A percentile compares a stretch with the other conserved stretches of the same genome.
phyloP scores from a whole-genome alignment of 2,888 invertebrate species.

The Drosophila ustulata region DNA sequence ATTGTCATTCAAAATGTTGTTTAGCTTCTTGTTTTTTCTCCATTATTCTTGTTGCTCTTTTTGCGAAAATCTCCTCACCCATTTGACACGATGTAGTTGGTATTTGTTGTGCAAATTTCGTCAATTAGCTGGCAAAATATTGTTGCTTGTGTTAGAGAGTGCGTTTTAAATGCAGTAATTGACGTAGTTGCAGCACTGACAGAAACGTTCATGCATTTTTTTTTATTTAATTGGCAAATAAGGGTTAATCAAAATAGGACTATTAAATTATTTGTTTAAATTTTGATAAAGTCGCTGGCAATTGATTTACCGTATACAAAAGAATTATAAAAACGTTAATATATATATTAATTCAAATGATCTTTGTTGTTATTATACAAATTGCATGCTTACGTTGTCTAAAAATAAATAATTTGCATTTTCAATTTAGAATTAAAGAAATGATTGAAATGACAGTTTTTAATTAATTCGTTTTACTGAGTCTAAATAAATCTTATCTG shows the following conservation, averaged over 20 bases:
- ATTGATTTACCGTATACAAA: background rate
- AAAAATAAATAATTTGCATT: too few relatives aligned
- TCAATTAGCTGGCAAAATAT: slow-evolving; percentile 80
- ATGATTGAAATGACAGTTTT: too few relatives aligned
- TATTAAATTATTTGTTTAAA: background rate
- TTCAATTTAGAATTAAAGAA: too few relatives aligned
- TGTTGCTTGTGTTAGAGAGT: slow-evolving; percentile 28
- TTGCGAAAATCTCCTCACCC: background rate
- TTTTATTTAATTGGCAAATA: background rate
- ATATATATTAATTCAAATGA: too few relatives aligned
- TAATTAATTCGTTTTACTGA: too few relatives aligned
- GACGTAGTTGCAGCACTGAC: slow-evolving; percentile 15
- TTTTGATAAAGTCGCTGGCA: background rate
- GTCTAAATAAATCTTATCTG: too few relatives aligned
- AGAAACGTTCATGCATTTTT: slow-evolving; percentile 3
- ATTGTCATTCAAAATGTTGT: slow-evolving; percentile 46
- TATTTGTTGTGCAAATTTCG: slow-evolving; percentile 50
- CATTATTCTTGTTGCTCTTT: slow-evolving; percentile 18
- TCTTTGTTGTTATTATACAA: too few relatives aligned
- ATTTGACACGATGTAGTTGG: slow-evolving; percentile 14
- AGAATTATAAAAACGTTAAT: too few relatives aligned
- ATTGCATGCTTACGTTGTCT: too few relatives aligned
- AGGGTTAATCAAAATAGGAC: background rate
- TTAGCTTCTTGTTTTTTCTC: slow-evolving; percentile 25
- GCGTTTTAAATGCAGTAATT: slow-evolving; percentile 1